Conservation (phyloP, 2,113 vertebrate genomes). For the Stomatorhinus ivindoensis region DNA sequence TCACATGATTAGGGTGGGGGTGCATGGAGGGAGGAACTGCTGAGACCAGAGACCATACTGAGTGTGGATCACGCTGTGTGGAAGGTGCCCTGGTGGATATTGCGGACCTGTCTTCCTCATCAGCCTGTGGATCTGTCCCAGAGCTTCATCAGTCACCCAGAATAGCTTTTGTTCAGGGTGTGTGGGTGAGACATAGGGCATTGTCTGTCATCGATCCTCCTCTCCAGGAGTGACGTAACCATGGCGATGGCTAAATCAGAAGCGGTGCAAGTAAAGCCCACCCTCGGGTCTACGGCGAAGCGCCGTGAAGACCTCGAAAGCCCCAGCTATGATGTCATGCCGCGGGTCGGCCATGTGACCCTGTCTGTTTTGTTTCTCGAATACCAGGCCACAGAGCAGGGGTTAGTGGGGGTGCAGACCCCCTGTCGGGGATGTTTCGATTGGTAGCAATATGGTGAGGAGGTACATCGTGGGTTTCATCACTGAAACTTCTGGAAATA, state of each 20-base stretch:
- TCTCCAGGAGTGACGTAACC: conserved; percentile 27
- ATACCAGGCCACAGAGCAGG: background rate
- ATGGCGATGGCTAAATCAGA: conserved; percentile 26
- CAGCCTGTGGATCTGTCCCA: background rate
- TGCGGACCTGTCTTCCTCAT: background rate
- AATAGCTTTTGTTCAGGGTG: background rate
- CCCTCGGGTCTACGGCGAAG: background rate
- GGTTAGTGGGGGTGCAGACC: background rate
- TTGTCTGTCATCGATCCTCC: background rate
- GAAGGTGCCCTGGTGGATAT: background rate
- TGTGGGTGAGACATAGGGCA: background rate
- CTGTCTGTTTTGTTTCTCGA: background rate
- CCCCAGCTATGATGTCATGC: background rate
- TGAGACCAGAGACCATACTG: background rate
- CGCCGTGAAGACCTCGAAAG: background rate
- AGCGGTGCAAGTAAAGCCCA: background rate
- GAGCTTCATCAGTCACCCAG: background rate
- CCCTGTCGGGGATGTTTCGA: background rate
- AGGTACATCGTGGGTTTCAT: background rate
- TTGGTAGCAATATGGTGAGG: background rate
- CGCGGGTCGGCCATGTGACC: background rate
- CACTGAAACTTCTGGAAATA: background rate
- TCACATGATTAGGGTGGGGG: background rate
- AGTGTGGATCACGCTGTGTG: background rate
- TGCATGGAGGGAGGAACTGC: background rate